A percentile compares a stretch with the other conserved stretches of the same genome.
Evolutionary conservation across 2,888 invertebrate species (phyloP).

Genomic region (Xanthostigma xanthostigma): DNA sequence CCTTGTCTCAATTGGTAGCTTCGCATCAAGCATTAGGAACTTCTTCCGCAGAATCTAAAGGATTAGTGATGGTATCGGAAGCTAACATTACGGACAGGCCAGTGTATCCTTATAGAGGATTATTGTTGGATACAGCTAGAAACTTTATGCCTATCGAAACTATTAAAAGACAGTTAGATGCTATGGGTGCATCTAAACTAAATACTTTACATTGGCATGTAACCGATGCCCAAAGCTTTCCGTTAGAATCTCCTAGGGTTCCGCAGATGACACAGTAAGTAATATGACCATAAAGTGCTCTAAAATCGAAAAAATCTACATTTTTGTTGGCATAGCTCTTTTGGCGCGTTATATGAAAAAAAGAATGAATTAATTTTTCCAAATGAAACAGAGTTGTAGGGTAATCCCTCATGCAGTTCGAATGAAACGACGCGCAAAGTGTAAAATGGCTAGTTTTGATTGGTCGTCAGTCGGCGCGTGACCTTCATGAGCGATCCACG

Average conservation of each 20-base stretch:
- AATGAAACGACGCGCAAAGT: no score
- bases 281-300: no score
- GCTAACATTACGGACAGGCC: conserved; percentile 65
- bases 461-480: no score
- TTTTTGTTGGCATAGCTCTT: no score
- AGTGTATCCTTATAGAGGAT: conserved; percentile 66
- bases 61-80: conserved; percentile 43
- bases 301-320: no score
- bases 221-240: conserved; percentile 86
- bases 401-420: no score
- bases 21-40: conserved; percentile 24
- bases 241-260: conserved; percentile 58
- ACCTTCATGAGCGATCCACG: no score
- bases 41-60: conserved; percentile 23
- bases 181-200: conserved; percentile 75
- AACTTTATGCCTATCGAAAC: conserved; percentile 64
- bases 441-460: no score
- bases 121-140: conserved; percentile 77
- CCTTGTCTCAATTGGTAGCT: conserved; percentile 52
- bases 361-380: no score
- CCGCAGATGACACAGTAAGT: conserved; percentile 41
- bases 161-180: conserved; percentile 61
- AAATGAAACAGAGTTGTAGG: no score
- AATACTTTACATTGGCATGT: conserved; percentile 91
- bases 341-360: no score